phyloP scores from a whole-genome alignment of 1,140 invertebrate species.

The Caenorhabditis remanei region DNA sequence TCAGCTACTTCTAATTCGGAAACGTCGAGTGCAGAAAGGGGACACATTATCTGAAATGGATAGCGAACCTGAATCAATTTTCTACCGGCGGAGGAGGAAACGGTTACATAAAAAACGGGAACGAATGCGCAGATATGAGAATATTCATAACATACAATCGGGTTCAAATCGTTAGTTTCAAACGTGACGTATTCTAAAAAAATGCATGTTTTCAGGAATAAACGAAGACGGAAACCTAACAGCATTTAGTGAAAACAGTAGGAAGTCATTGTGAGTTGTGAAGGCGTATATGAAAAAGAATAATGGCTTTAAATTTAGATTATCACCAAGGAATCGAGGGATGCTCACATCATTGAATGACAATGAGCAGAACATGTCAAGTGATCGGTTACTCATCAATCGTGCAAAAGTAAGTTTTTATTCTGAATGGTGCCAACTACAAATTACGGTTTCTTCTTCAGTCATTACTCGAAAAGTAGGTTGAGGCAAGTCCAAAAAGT shows the following conservation, averaged over 20 bases:
- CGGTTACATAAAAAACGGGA: slow-evolving; percentile 58
- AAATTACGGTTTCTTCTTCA: background rate
- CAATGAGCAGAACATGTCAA: slow-evolving; percentile 11
- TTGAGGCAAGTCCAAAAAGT: slow-evolving; percentile 29
- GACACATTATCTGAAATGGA: slow-evolving; percentile 64
- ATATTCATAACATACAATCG: slow-evolving; percentile 53
- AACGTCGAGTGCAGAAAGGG: slow-evolving; percentile 43
- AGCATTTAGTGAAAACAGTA: slow-evolving; percentile 34
- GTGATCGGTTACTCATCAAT: slow-evolving; percentile 32
- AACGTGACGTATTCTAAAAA: background rate
- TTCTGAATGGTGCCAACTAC: too few species aligned
- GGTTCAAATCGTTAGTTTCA: slow-evolving; percentile 45
- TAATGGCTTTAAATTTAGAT: background rate
- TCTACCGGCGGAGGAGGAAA: slow-evolving; percentile 45
- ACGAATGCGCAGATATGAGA: slow-evolving; percentile 48
- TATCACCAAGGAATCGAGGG: slow-evolving; percentile 40
- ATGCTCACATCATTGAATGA: slow-evolving; percentile 46
- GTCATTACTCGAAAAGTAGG: slow-evolving; percentile 55
- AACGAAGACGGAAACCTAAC: slow-evolving; percentile 44
- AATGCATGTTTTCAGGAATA: slow-evolving; percentile 5
- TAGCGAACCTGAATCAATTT: slow-evolving; percentile 61
- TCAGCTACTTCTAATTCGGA: slow-evolving; percentile 57
- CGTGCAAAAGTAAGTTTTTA: background rate
- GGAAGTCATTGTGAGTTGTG: slow-evolving; percentile 21
- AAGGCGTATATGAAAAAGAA: too few species aligned